Conservation (phyloP, 2,797 vertebrate species). For the Danio choprae region DNA sequence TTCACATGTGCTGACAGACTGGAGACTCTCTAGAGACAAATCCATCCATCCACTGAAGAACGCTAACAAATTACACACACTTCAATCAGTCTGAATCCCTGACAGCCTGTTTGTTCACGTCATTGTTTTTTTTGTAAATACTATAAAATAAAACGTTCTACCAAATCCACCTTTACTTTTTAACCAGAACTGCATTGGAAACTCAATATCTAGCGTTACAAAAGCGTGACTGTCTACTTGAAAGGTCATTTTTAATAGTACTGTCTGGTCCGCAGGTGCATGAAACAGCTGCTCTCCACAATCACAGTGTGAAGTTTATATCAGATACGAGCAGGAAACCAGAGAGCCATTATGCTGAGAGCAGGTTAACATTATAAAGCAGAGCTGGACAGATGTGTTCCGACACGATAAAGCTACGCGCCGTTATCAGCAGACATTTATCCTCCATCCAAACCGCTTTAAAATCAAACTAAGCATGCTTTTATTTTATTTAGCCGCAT, state of each 20-base stretch:
- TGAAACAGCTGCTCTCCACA: constrained; percentile 32
- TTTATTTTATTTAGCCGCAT: not conserved
- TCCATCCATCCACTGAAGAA: constrained; percentile 38
- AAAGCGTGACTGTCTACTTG: constrained; percentile 24
- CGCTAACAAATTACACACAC: constrained; percentile 59
- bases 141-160: not conserved
- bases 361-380: constrained; percentile 31
- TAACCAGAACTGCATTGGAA: not conserved
- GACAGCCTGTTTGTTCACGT: constrained; percentile 14
- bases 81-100: constrained; percentile 1
- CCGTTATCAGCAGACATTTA: constrained; percentile 35
- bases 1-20: constrained; percentile 14
- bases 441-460: not conserved
- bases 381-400: constrained; percentile 27
- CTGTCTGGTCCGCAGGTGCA: constrained; percentile 40
- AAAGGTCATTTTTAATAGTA: constrained; percentile 40
- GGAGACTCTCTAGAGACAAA: constrained; percentile 27
- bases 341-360: constrained; percentile 47
- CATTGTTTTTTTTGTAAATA: not conserved
- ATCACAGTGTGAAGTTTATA: constrained; percentile 44
- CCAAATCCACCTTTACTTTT: not conserved
- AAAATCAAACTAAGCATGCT: constrained; percentile 15
- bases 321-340: constrained; percentile 55
- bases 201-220: constrained; percentile 34
- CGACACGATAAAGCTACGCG: constrained; percentile 35